Conservation (phyloP, 2,888 invertebrate species). For the Crematogaster levior region DNA sequence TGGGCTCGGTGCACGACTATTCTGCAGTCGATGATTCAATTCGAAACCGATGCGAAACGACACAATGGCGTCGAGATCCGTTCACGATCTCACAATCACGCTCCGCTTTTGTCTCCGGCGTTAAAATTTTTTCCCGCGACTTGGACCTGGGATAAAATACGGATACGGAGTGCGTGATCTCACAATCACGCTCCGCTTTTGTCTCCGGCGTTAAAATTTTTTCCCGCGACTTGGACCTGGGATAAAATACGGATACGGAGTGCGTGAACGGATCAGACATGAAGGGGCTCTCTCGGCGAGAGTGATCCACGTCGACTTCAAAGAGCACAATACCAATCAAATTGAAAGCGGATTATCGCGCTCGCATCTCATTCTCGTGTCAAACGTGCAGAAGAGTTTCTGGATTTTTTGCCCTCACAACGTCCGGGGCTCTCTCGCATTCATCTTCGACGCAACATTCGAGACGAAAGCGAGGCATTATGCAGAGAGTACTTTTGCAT, state of each 20-base stretch:
- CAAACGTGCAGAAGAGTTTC: conserved; percentile 37
- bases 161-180: conserved; percentile 13
- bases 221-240: conserved; percentile 10
- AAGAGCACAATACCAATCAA: conserved; percentile 65
- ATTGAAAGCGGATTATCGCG: conserved; percentile 60
- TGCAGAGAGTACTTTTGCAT: neutral
- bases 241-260: conserved; percentile 26
- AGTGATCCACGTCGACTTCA: conserved; percentile 52
- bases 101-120: conserved; percentile 27
- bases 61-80: conserved; percentile 30
- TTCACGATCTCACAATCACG: neutral
- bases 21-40: neutral
- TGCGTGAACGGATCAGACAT: conserved; percentile 41
- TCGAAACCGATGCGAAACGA: neutral
- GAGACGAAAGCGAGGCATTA: neutral
- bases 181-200: conserved; percentile 18
- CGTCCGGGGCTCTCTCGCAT: neutral
- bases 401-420: conserved; percentile 10
- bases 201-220: conserved; percentile 37
- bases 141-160: conserved; percentile 14
- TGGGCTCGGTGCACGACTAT: neutral
- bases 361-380: conserved; percentile 53
- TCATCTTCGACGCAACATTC: conserved; percentile 14
- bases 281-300: conserved; percentile 38
- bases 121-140: conserved; percentile 35